phyloP scores from a whole-genome alignment of 2,888 invertebrate genomes.

The Rhagophthalmus giganteus region DNA sequence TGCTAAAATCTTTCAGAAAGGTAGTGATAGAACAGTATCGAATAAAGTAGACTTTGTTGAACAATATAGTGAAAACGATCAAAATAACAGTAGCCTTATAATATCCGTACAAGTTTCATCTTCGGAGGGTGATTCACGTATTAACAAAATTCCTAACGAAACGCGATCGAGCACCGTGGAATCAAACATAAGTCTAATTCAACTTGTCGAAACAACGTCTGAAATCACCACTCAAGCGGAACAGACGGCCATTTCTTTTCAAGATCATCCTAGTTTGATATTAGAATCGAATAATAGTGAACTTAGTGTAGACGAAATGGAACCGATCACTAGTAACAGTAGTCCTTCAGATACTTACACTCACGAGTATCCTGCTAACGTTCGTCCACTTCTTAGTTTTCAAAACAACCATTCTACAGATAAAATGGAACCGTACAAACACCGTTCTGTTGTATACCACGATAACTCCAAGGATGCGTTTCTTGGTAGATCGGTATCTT shows the following conservation, averaged over 20 bases:
- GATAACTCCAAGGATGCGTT: constrained; percentile 49
- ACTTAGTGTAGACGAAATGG: constrained; percentile 62
- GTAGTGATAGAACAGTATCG: constrained; percentile 15
- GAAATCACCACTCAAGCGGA: constrained; percentile 1
- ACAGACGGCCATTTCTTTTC: constrained; percentile 35
- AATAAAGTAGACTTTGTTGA: constrained; percentile 5
- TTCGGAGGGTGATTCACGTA: constrained; percentile 48
- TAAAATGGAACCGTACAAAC: constrained; percentile 58
- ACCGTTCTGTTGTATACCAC: constrained; percentile 58
- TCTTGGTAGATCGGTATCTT: constrained; percentile 59
- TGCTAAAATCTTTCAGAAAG: constrained; percentile 1
- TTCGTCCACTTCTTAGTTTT: constrained; percentile 34
- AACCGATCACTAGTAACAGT: constrained; percentile 58
- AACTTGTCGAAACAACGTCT: not conserved
- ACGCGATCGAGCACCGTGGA: constrained; percentile 4
- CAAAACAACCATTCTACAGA: constrained; percentile 45
- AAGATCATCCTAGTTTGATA: constrained; percentile 56
- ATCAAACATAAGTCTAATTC: not conserved
- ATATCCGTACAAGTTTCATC: constrained; percentile 60
- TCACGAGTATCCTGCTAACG: constrained; percentile 41
- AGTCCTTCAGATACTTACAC: constrained; percentile 33
- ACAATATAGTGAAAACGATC: constrained; percentile 18
- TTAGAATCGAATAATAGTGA: constrained; percentile 63
- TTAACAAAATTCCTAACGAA: constrained; percentile 31
- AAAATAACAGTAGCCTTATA: constrained; percentile 35